Evolutionary conservation across 2,888 invertebrate species (phyloP).

Genomic region (Electrophaes corylata): DNA sequence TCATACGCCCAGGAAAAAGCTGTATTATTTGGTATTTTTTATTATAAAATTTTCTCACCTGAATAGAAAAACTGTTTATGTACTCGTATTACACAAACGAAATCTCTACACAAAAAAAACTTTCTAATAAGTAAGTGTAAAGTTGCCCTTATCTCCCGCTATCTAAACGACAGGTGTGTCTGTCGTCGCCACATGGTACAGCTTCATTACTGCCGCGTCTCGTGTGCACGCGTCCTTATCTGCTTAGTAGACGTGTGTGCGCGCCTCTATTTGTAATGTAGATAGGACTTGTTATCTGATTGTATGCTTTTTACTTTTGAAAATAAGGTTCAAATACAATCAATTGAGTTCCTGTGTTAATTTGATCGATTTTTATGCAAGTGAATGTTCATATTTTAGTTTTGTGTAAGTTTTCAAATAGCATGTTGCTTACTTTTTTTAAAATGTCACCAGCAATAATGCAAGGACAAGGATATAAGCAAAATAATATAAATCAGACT

Average conservation of each 20-base stretch:
- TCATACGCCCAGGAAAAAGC: too few species aligned
- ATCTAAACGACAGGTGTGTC: constrained; percentile 25
- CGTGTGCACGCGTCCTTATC: constrained; percentile 22
- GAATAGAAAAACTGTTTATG: too few species aligned
- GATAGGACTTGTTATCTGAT: neutral
- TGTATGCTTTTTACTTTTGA: neutral
- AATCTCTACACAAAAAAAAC: neutral
- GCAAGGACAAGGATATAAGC: too few species aligned
- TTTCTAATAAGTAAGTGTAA: neutral
- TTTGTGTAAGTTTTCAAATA: neutral
- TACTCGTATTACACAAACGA: neutral
- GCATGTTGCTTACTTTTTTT: too few species aligned
- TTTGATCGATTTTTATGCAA: too few species aligned
- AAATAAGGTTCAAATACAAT: neutral
- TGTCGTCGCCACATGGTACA: constrained; percentile 24
- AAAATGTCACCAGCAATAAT: too few species aligned
- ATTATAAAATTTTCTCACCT: too few species aligned
- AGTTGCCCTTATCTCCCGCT: constrained; percentile 11
- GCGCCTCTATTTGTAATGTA: constrained; percentile 9
- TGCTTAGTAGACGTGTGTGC: constrained; percentile 5
- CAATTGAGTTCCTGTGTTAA: too few species aligned
- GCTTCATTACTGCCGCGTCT: constrained; percentile 17
- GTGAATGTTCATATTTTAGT: too few species aligned
- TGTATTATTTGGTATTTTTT: too few species aligned
- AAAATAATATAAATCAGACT: too few species aligned